Evolutionary conservation across 2,797 vertebrate species (phyloP).

Genomic region (Myotis myotis): DNA sequence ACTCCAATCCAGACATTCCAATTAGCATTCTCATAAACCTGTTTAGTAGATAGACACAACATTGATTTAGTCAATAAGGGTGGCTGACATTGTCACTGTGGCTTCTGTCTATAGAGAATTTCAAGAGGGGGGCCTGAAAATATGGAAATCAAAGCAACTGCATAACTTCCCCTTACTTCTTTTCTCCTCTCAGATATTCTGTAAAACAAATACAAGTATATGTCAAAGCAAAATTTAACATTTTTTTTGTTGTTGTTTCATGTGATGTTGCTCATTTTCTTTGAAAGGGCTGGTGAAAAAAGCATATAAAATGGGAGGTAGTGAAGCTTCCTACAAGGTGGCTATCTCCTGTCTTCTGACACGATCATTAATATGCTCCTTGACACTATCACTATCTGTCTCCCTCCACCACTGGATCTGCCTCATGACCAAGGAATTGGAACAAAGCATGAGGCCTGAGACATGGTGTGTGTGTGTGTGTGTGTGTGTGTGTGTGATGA

Average conservation of each 20-base stretch:
- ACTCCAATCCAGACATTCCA: background rate
- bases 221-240: background rate
- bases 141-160: background rate
- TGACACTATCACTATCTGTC: slow-evolving; percentile 54
- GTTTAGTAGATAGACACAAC: background rate
- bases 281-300: background rate
- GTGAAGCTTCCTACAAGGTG: slow-evolving; percentile 45
- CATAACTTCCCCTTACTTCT: background rate
- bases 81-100: too few relatives aligned
- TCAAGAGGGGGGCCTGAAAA: background rate
- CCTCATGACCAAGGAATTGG: background rate
- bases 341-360: slow-evolving; percentile 69
- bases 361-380: background rate
- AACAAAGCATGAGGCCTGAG: background rate
- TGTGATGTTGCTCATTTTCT: slow-evolving; percentile 39
- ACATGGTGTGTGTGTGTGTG: too few relatives aligned
- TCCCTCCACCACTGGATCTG: slow-evolving; percentile 47
- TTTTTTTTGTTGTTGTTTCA: slow-evolving; percentile 24
- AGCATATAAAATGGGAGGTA: background rate
- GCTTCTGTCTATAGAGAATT: background rate
- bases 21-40: background rate
- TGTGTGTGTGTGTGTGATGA: background rate
- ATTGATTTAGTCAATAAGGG: background rate
- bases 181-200: slow-evolving; percentile 6
- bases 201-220: slow-evolving; percentile 8